These are phyloP conservation scores for Dryas iulia DNA, from an alignment of 1,140 invertebrate species.

Conservation along the genomic window DNA sequence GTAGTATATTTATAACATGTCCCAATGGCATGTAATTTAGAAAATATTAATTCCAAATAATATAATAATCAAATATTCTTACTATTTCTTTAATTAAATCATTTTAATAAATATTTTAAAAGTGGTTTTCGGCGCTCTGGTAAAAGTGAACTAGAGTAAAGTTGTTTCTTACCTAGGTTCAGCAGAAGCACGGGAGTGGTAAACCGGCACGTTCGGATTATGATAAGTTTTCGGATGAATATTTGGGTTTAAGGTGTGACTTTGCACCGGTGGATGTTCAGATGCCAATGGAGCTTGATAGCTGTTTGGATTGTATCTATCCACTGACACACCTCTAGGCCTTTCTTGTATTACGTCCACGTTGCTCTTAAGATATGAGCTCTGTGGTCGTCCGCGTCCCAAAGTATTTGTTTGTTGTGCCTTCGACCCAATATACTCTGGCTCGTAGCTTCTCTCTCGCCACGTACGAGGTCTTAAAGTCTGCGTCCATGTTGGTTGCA, in stretches of 20 bases:
- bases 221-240: conserved; percentile 60
- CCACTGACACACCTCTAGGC: conserved; percentile 68
- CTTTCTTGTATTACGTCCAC: conserved; percentile 52
- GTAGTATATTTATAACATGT: too few species aligned
- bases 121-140: too few species aligned
- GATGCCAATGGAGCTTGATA: conserved; percentile 62
- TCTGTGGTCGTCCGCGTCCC: conserved; percentile 63
- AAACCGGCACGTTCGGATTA: conserved; percentile 69
- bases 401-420: conserved; percentile 70
- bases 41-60: too few species aligned
- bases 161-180: conserved; percentile 66
- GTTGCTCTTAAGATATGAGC: conserved; percentile 51
- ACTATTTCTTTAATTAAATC: too few species aligned
- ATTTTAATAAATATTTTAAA: too few species aligned
- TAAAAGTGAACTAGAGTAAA: background rate
- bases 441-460: conserved; percentile 73
- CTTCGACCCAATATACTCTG: conserved; percentile 62
- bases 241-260: conserved; percentile 55
- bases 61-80: too few species aligned
- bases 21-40: too few species aligned
- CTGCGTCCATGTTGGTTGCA: conserved; percentile 73
- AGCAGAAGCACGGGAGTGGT: conserved; percentile 68
- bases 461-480: conserved; percentile 69
- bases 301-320: conserved; percentile 67
- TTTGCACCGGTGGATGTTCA: conserved; percentile 67